phyloP scores from a whole-genome alignment of 2,797 vertebrate genomes.

The Gymnocypris eckloni region DNA sequence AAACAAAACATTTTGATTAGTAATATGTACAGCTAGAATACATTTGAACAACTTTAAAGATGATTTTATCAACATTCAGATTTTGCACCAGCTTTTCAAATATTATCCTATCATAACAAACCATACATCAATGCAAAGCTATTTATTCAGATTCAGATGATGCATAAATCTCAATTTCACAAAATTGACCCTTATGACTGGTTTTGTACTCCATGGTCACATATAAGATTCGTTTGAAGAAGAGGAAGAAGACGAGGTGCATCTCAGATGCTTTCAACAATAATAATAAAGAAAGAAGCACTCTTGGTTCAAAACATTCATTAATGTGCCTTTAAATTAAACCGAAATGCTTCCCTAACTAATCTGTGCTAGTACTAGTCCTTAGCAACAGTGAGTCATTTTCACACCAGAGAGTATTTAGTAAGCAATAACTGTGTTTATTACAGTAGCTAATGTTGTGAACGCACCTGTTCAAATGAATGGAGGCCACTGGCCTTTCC shows the following conservation, averaged over 20 bases:
- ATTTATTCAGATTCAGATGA: no score
- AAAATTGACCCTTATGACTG: no score
- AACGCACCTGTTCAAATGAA: conserved; percentile 94
- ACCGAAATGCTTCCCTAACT: neutral
- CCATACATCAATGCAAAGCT: no score
- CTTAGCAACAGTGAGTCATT: neutral
- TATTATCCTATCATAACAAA: no score
- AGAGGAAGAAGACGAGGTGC: neutral
- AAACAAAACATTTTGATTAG: no score
- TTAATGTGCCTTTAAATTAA: neutral
- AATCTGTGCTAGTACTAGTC: neutral
- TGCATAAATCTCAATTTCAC: no score
- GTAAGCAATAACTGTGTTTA: neutral
- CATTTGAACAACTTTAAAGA: no score
- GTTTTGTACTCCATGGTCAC: no score
- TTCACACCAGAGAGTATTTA: neutral
- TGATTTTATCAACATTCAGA: no score
- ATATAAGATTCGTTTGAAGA: neutral
- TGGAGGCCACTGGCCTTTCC: conserved; percentile 93
- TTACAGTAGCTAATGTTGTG: neutral
- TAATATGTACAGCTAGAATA: no score
- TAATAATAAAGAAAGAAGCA: neutral
- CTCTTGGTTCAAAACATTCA: neutral
- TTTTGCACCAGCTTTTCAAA: no score
- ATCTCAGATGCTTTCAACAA: neutral